Conservation (phyloP, 2,113 vertebrate species). For the Dasyurus viverrinus region DNA sequence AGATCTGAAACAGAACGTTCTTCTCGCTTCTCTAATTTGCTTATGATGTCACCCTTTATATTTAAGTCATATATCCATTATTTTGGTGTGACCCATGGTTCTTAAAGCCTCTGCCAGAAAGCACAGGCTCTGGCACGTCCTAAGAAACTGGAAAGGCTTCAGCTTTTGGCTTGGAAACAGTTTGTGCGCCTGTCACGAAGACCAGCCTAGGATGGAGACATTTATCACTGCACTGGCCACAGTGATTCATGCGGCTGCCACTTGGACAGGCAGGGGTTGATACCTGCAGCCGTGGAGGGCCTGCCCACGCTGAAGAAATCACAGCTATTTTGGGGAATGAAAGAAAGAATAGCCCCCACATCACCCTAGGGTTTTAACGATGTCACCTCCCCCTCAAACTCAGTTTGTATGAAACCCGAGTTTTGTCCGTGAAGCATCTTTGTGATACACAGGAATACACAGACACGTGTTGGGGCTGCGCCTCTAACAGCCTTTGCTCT, state of each 20-base stretch:
- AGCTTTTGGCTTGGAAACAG: not conserved
- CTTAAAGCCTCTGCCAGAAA: not conserved
- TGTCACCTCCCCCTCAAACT: not conserved
- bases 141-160: not conserved
- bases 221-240: not conserved
- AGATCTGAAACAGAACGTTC: not conserved
- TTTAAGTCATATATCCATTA: not conserved
- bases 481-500: not conserved
- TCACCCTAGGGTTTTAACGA: no score
- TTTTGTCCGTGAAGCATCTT: not conserved
- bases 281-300: not conserved
- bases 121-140: not conserved
- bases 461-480: not conserved
- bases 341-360: not conserved
- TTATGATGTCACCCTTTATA: not conserved
- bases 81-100: not conserved
- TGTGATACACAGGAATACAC: not conserved
- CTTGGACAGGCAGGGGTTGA: not conserved
- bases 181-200: not conserved
- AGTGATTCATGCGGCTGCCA: no score
- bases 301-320: not conserved
- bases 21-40: not conserved
- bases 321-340: not conserved
- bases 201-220: not conserved
- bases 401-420: not conserved